Percentiles rank a stretch among this genome's conserved stretches.
Evolutionary conservation across 2,113 vertebrate genomes (phyloP).

Genomic region (Bubo scandiacus): DNA sequence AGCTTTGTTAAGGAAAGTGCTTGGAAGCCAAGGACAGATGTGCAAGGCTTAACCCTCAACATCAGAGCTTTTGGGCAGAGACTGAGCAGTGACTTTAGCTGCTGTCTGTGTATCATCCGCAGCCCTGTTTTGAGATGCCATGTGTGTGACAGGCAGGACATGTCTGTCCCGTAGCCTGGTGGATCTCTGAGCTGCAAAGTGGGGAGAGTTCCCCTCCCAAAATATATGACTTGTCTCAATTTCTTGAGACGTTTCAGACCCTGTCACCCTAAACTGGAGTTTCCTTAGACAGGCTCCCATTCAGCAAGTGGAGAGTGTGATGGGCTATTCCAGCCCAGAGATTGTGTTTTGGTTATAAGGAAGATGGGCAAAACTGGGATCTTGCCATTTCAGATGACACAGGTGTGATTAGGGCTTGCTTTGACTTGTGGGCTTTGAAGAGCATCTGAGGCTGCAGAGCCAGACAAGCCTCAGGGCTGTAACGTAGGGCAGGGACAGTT

Average conservation of each 20-base stretch:
- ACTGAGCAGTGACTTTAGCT: background rate
- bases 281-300: background rate
- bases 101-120: background rate
- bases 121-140: background rate
- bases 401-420: background rate
- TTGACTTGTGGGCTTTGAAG: background rate
- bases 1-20: background rate
- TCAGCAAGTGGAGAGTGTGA: rapidly evolving
- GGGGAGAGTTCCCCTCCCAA: background rate
- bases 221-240: background rate
- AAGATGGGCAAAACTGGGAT: background rate
- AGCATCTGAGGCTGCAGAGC: background rate
- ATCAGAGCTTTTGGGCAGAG: background rate
- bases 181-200: background rate
- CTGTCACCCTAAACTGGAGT: background rate
- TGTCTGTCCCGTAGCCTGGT: background rate
- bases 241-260: background rate
- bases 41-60: background rate
- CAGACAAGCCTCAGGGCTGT: background rate
- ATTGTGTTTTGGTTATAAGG: background rate
- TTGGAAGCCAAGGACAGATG: background rate
- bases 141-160: background rate
- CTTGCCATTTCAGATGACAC: background rate
- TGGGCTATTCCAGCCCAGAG: background rate
- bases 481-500: too few relatives aligned